phyloP scores from a whole-genome alignment of 2,113 vertebrate genomes.

The Taurulus bubalis region DNA sequence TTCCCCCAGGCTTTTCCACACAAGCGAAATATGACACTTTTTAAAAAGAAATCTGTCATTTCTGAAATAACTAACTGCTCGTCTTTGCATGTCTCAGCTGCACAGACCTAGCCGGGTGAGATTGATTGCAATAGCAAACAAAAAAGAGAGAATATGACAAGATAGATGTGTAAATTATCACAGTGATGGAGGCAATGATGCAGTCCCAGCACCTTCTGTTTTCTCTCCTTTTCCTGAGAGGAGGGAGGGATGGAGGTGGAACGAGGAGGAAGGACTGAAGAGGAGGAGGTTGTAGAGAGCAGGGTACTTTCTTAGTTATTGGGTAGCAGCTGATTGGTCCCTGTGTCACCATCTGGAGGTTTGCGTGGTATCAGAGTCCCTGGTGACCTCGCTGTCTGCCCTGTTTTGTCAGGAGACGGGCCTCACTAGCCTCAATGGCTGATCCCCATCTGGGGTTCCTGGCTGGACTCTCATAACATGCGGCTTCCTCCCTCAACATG shows the following conservation, averaged over 20 bases:
- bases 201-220: constrained; percentile 99
- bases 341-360: constrained; percentile 91
- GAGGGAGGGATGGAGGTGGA: constrained; percentile 74
- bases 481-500: constrained; percentile 37
- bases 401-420: constrained; percentile 89
- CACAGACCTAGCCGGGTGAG: constrained; percentile 89
- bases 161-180: constrained; percentile 99
- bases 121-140: constrained; percentile 95
- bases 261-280: constrained; percentile 40
- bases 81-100: constrained; percentile 81
- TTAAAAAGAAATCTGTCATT: constrained; percentile 51
- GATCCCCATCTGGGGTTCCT: constrained; percentile 77
- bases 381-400: constrained; percentile 89
- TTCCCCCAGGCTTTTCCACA: constrained; percentile 43
- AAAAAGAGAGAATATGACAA: constrained; percentile 98
- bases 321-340: constrained; percentile 88
- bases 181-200: constrained; percentile 99
- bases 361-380: constrained; percentile 81
- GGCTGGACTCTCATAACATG: constrained; percentile 83
- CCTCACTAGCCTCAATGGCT: constrained; percentile 61
- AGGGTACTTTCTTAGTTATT: constrained; percentile 88
- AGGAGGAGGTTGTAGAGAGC: constrained; percentile 51
- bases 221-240: constrained; percentile 81
- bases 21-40: constrained; percentile 44
- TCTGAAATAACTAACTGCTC: constrained; percentile 71